phyloP scores from a whole-genome alignment of 2,797 vertebrate species.

The Phoebastria nigripes region DNA sequence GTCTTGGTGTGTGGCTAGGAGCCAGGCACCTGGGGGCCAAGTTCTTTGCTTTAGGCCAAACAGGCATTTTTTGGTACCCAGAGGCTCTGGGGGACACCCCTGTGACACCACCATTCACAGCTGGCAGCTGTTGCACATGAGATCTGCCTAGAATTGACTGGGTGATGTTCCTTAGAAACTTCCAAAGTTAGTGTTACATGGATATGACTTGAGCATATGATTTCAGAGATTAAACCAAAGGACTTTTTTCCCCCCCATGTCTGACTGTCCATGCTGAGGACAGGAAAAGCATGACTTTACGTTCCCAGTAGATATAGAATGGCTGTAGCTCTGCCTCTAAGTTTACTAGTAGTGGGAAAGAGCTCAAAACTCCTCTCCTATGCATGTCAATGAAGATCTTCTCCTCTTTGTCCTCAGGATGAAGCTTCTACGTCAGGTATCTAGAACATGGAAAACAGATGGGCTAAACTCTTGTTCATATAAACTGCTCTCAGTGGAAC shows the following conservation, averaged over 20 bases:
- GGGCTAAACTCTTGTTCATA: conserved; percentile 92
- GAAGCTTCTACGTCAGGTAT: conserved; percentile 82
- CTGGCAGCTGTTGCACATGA: neutral
- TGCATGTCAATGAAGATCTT: neutral
- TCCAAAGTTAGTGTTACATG: neutral
- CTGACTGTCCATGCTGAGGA: neutral
- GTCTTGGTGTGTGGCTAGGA: neutral
- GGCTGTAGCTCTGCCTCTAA: neutral
- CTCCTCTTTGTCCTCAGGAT: conserved; percentile 77
- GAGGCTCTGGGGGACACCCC: no score
- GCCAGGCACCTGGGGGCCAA: neutral
- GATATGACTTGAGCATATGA: neutral
- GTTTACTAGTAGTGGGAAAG: neutral
- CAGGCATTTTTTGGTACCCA: neutral
- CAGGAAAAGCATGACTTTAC: neutral
- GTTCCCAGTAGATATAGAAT: neutral
- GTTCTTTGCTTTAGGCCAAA: neutral
- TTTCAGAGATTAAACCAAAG: neutral
- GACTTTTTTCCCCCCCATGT: neutral
- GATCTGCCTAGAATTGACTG: neutral
- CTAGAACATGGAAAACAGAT: conserved; percentile 84
- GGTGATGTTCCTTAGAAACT: neutral
- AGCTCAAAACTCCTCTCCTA: neutral
- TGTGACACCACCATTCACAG: neutral
- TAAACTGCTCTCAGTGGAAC: conserved; percentile 79